Base-by-base conservation (phyloP, 2,113 vertebrate species). In the Zapornia atra region DNA sequence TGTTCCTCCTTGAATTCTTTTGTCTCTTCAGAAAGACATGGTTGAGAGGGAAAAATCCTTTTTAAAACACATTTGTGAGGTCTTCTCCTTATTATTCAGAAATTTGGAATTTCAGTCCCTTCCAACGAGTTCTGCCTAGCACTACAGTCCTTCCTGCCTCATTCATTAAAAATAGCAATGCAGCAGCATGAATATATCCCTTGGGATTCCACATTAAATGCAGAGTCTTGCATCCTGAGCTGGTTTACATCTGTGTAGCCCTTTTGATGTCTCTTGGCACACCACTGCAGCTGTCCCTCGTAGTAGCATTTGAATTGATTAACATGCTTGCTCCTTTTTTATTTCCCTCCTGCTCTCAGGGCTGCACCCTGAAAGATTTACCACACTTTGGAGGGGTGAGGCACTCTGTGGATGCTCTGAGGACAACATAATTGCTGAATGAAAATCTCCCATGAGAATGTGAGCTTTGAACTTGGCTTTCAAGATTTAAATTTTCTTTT, bases 161-260 rank as follows among this genome's bases (percentile, higher is more conserved):
- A 89, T 96, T 95, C 94, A 94, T 89, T 95, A 95, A 94, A 93
- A 93, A 95, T 92, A 95, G 65, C 86, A 91, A 72, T 82, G 83
- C 73, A 92, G 63, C 81, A 96, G 59, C 70, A 84, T 75, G 65
- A 87, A 82, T 84, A 64, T 48, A 84, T 71, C 92, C 89, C 79
- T 89, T 82, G 91, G 86, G 94, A 96, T 87, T 93, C 73, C 33
- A 56, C 65, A 88, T 86, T 92, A 96, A 93, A 96, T 94, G 77
- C 83, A 84, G 53, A 93, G 28, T 73, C 88, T 83, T 90, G 88
- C 86, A 92, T 86, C 50, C 61, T 60, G 12, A 17, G 34, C 77
- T 94, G 91, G 63, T 69, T 96, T 89, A 93, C 83, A 86, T 91
- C 83, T 86, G 57, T 91, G 86, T 33, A 93, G 48, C 61, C 65